Evolutionary conservation across 2,888 invertebrate species (phyloP).

Genomic region (Panzeria rudis): DNA sequence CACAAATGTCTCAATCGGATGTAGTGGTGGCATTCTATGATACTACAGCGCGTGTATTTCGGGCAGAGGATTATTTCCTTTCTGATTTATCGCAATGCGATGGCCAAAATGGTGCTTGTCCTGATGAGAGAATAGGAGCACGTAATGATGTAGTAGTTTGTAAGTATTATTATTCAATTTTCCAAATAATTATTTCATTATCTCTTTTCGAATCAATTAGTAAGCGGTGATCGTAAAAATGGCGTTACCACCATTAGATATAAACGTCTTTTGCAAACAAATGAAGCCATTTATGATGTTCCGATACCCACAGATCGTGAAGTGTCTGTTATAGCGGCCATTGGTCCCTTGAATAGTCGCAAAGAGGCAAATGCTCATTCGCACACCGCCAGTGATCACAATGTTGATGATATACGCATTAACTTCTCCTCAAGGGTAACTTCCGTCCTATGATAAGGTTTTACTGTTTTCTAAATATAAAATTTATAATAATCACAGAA

Average conservation of each 20-base stretch:
- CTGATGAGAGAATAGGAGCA: conserved; percentile 92
- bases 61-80: conserved; percentile 93
- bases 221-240: conserved; percentile 90
- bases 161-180: conserved; percentile 76
- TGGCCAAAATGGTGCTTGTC: conserved; percentile 92
- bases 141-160: conserved; percentile 89
- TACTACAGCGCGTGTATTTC: conserved; percentile 85
- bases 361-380: conserved; percentile 94
- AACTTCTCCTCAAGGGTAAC: conserved; percentile 88
- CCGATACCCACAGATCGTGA: conserved; percentile 88
- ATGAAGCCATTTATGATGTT: conserved; percentile 89
- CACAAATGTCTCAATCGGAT: conserved; percentile 92
- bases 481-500: no score
- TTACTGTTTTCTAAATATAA: no score
- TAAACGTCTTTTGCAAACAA: conserved; percentile 90
- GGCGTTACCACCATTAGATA: conserved; percentile 93
- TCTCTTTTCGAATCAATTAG: conserved; percentile 75
- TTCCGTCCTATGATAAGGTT: background rate
- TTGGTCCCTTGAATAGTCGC: conserved; percentile 91
- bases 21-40: conserved; percentile 92
- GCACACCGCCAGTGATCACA: conserved; percentile 82
- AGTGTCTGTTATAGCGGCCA: conserved; percentile 93
- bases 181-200: no score
- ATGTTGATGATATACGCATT: conserved; percentile 88
- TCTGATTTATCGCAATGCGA: conserved; percentile 92